Evolutionary conservation across 2,888 invertebrate species (phyloP), one percentile per base, ranked within the genome.

Genomic region (Luffia ferchaultella): DNA sequence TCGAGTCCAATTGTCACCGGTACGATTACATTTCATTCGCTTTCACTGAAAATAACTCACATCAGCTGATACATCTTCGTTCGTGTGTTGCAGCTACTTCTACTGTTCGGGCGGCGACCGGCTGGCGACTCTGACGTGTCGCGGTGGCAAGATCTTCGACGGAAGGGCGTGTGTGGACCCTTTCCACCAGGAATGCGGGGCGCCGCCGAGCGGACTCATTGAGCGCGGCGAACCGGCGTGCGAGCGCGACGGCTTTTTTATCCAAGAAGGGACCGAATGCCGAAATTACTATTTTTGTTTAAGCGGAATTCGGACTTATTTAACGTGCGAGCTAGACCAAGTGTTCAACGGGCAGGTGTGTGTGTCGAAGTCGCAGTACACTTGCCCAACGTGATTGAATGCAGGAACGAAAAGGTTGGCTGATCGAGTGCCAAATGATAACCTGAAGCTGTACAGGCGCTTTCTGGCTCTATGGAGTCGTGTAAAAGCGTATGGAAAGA

Each of bases 321-420:
- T 87, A 1, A 68, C 73, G 16, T 88, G 88, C 55, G 71, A 77
- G 0, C 50, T 52, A 0, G 74, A 70, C 2, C 76, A 84, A 53
- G 59, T 85, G n/a, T 88, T 87, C 63, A 87, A 88, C 58, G 88
- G 88, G 0, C 85, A 86, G 58, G 65, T 85, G 44, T 88, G 88
- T 60, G 85, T 87, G 9, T 63, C 76, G 3, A 67, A 69, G 16
- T 62, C 62, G 2, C 73, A 74, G 49, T 86, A 80, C 58, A 58
- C 73, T 1, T 88, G 87, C 57, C 85, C 83, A 5, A 79, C 76
- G 49, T 82, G 79, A 77, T 56, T n/a, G n/a, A n/a, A n/a, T n/a
- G n/a, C n/a, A n/a, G n/a, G n/a, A n/a, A n/a, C n/a, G n/a, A n/a
- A n/a, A n/a, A n/a, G n/a, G n/a, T n/a, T n/a, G n/a, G n/a, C n/a